phyloP scores from a whole-genome alignment of 2,888 invertebrate species.

The Microplitis deprimator region DNA sequence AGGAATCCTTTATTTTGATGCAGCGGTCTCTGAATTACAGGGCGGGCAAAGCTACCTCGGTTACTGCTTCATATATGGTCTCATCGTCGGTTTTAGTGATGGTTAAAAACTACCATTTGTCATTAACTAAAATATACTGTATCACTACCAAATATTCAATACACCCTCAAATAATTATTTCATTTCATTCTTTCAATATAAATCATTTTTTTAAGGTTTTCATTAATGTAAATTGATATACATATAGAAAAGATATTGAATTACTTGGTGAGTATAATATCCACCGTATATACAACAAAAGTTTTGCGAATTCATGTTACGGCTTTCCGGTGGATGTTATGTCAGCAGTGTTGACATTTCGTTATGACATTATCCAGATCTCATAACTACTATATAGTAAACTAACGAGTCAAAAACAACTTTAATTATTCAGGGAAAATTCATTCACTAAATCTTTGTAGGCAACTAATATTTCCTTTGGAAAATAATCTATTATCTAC shows the following conservation, averaged over 20 bases:
- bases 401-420: conserved; percentile 52
- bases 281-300: conserved; percentile 18
- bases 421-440: conserved; percentile 22
- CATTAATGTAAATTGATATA: background rate
- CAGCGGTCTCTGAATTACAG: conserved; percentile 68
- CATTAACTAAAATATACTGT: conserved; percentile 26
- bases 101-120: conserved; percentile 57
- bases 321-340: conserved; percentile 45
- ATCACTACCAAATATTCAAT: background rate
- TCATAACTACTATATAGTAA: conserved; percentile 51
- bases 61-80: conserved; percentile 68
- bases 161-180: conserved; percentile 36
- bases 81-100: conserved; percentile 55
- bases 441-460: background rate
- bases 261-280: background rate
- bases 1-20: conserved; percentile 70
- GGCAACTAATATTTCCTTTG: background rate
- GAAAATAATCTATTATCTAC: too few species aligned
- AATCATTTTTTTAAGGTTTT: background rate
- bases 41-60: conserved; percentile 69
- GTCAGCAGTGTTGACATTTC: conserved; percentile 48
- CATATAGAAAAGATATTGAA: too few species aligned
- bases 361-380: conserved; percentile 65
- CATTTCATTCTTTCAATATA: conserved; percentile 25
- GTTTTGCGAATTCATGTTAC: conserved; percentile 48